A percentile compares a stretch with the other conserved stretches of the same genome.
These are phyloP conservation scores for Cladorhizidae sp. DNA, from an alignment of 37 sponge, comb jelly and placozoan genomes.

Conservation along the genomic window DNA sequence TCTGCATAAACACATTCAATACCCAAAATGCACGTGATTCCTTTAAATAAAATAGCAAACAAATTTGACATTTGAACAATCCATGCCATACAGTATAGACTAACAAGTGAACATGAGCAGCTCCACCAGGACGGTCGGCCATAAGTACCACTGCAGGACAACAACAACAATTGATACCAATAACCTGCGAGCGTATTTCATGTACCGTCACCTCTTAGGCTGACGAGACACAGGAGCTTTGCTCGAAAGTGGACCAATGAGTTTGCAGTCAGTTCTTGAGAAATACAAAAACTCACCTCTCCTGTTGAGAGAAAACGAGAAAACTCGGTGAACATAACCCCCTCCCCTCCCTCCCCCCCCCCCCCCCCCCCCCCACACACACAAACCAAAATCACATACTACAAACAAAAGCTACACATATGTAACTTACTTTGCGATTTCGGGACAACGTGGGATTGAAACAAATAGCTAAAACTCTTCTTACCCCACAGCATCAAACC, in stretches of 20 bases:
- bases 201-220: slow-evolving; percentile 25
- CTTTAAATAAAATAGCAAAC: background rate
- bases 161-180: background rate
- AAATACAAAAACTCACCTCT: slow-evolving; percentile 7
- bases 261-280: slow-evolving; percentile 1
- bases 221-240: slow-evolving; percentile 20
- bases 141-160: slow-evolving; percentile 19
- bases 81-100: background rate
- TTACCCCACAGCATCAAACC: slow-evolving; percentile 23
- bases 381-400: too few species aligned
- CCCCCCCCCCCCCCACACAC: too few species aligned
- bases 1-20: background rate
- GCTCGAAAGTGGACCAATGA: slow-evolving; percentile 47
- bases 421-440: slow-evolving; percentile 26
- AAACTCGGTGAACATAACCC: too few species aligned
- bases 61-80: background rate
- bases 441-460: background rate
- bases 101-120: slow-evolving; percentile 36
- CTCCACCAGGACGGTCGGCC: slow-evolving; percentile 21
- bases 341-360: too few species aligned
- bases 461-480: slow-evolving; percentile 12
- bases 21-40: too few species aligned
- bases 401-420: too few species aligned
- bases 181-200: too few species aligned
- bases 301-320: background rate